Evolutionary conservation across 2,797 vertebrate species (phyloP), one percentile per base, ranked within the genome.

Genomic region (Diglossa cyanea): DNA sequence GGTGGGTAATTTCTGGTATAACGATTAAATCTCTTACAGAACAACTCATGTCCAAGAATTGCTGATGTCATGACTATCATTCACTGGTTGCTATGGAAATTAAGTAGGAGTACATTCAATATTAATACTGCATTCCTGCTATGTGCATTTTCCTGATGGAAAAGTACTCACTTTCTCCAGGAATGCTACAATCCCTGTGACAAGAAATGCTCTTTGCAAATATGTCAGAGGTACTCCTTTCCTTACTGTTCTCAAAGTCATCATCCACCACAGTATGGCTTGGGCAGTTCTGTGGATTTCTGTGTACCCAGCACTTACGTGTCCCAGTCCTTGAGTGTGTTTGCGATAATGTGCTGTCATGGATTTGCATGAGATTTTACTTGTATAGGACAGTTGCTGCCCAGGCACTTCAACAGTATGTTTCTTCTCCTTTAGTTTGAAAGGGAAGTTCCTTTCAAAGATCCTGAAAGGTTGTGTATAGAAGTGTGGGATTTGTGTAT

Each of bases 81-180:
- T 82, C 75, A 65, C 25, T 53, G 68, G 92, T 96, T 95, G 92
- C 87, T 93, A 92, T 94, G 89, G 92, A 93, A 94, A 91, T 91
- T 78, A 94, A 95, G 75, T 95, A 91, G 61, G 58, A 91, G 65
- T 54, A 33, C 81, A 83, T 93, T 93, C 73, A 91, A n/a, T 94
- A 71, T 97, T 88, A 91, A 92, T 94, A 55, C 61, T 92, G 75
- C 75, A 45, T 94, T 95, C 80, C 68, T 88, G 18, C 48, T 79
- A 58, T 82, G 54, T 88, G 70, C 62, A 35, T 53, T 94, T 93
- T 44, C 54, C 30, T 76, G 48, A 37, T 92, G 89, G 86, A 88
- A 68, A 85, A 63, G 35, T 76, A 51, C 68, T 77, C 2, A 1
- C 35, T 77, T 86, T 76, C 61, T 93, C 33, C 61, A 71, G 66